Evolutionary conservation across 2,888 invertebrate species (phyloP), one percentile per base, ranked within the genome.

Genomic region (Schrankia costaestrigalis): DNA sequence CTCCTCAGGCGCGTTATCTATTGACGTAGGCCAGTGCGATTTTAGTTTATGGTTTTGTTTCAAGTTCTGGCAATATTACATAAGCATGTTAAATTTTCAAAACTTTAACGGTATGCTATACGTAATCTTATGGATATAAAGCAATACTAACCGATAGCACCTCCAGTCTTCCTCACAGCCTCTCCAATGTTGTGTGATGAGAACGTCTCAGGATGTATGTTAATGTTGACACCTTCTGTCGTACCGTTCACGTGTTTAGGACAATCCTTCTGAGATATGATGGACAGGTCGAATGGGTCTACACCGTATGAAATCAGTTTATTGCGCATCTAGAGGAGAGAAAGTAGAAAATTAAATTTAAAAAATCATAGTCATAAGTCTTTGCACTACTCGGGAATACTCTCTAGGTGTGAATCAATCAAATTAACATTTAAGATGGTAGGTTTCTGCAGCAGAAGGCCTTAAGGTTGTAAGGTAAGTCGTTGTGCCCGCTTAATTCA

Each of bases 131-230:
- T 5, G 8, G 2, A 15, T 24, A 3, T n/a, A n/a, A n/a, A n/a
- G n/a, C n/a, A n/a, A n/a, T 11, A 26, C 67, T 67, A 30, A 89
- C 94, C 94, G 25, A 94, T 85, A 57, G 90, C 93, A 33, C 91
- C 91, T 0, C 94, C 94, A 15, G 93, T 92, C 64, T 92, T 93
- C 49, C 91, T 89, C 4, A 95, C 92, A 1, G 91, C 92, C 30
- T 91, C 89, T 0, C 93, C 94, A 19, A 94, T 90, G 59, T 91
- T 93, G 47, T 93, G 90, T 0, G 93, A 89, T 0, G 93, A 93
- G 74, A 95, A 93, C 0, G 95, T 95, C 11, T 93, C 90, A 0
- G 93, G 92, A 56, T 94, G 91, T 37, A 95, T 93, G 71, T 93
- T 91, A 45, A 95, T 92, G 68, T 92, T 91, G 22, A 90, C 87